These are phyloP conservation scores for Scaptomyza montana DNA, from an alignment of 1,140 invertebrate genomes.

Conservation along the genomic window DNA sequence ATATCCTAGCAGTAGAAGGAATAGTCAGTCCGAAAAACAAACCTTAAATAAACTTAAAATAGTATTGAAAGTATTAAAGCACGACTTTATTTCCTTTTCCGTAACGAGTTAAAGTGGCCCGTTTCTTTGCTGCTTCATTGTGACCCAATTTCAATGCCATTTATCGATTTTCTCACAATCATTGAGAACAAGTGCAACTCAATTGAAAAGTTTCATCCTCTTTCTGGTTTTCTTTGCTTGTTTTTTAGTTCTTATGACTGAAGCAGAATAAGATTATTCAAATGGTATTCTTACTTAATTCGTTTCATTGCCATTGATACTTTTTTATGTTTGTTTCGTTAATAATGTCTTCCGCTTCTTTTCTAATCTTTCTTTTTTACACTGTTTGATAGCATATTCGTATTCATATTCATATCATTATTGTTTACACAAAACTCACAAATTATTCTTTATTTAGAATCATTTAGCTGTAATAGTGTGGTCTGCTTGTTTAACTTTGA, in stretches of 20 bases:
- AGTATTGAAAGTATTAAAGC: not conserved
- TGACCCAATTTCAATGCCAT: slow-evolving; percentile 21
- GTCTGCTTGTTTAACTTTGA: slow-evolving; percentile 19
- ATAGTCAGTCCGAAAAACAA: not conserved
- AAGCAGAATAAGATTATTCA: not conserved
- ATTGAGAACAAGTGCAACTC: slow-evolving; percentile 9
- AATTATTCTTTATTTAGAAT: slow-evolving; percentile 1
- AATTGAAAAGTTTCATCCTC: slow-evolving; percentile 25
- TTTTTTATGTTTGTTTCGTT: not conserved
- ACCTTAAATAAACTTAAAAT: no score
- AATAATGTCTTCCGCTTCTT: not conserved
- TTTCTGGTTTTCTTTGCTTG: not conserved
- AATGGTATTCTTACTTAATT: slow-evolving; percentile 1
- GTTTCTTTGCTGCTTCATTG: not conserved
- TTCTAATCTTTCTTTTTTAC: not conserved
- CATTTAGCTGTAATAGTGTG: slow-evolving; percentile 2
- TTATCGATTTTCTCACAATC: slow-evolving; percentile 34
- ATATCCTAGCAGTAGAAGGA: not conserved
- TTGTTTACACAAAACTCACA: slow-evolving; percentile 13
- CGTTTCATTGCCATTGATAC: slow-evolving; percentile 10
- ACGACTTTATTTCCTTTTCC: not conserved
- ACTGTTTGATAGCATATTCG: not conserved
- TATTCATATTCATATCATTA: not conserved
- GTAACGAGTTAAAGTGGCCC: not conserved
- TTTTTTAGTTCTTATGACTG: not conserved